Evolutionary conservation across 2,888 invertebrate species (phyloP).

Genomic region (Lumbricus terrestris): DNA sequence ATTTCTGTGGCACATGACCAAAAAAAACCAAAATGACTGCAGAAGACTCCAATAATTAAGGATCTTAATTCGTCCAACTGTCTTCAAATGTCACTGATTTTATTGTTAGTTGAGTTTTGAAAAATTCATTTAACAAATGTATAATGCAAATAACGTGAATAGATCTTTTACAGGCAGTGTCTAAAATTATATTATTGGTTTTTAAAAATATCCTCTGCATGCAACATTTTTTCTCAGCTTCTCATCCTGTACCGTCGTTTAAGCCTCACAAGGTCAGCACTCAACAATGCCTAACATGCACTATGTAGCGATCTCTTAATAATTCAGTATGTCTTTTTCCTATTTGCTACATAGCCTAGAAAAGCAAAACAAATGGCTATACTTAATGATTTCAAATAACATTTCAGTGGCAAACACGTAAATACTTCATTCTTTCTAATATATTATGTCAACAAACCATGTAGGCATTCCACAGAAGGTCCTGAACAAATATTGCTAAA

Average conservation of each 20-base stretch:
- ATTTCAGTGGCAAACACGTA: not conserved
- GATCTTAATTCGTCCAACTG: not conserved
- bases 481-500: conserved; percentile 3
- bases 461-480: not conserved
- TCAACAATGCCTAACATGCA: not conserved
- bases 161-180: not conserved
- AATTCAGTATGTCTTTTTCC: not conserved
- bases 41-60: not conserved
- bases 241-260: not conserved
- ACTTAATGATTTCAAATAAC: conserved; percentile 3
- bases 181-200: not conserved
- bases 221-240: not conserved
- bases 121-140: not conserved
- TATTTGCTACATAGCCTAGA: not conserved
- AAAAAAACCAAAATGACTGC: not conserved
- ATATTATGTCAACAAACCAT: not conserved
- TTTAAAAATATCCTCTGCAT: not conserved
- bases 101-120: not conserved
- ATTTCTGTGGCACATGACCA: not conserved
- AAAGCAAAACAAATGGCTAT: not conserved
- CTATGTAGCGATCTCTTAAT: not conserved
- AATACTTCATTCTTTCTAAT: not conserved
- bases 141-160: not conserved
- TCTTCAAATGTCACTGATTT: not conserved
- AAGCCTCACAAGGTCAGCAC: not conserved